These are phyloP conservation scores for Phalanger gymnotis DNA, from an alignment of 2,797 vertebrate species.

Conservation along the genomic window DNA sequence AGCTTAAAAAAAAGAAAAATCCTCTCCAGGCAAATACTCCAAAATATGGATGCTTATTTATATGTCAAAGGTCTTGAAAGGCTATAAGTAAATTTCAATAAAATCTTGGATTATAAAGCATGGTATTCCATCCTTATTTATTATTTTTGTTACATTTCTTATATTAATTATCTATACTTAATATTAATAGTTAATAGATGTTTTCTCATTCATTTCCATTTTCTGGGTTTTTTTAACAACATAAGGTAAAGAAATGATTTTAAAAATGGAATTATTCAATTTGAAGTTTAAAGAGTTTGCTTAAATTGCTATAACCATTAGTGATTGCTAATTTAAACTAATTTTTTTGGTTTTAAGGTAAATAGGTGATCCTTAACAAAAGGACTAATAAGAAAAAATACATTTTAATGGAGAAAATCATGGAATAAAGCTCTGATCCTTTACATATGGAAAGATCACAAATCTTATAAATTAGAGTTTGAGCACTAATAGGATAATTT, in stretches of 20 bases:
- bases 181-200: not conserved
- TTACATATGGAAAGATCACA: not conserved
- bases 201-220: not conserved
- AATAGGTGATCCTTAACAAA: not conserved
- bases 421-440: not conserved
- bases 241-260: not conserved
- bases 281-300: not conserved
- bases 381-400: not conserved
- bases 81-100: not conserved
- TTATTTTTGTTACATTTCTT: not conserved
- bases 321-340: not conserved
- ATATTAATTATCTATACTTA: conserved; percentile 3
- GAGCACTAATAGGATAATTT: not conserved
- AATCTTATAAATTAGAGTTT: not conserved
- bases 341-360: not conserved
- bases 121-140: not conserved
- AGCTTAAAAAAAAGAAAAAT: conserved; percentile 22
- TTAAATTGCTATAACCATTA: not conserved
- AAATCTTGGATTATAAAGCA: conserved; percentile 22
- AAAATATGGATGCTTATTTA: not conserved
- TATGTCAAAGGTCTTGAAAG: not conserved
- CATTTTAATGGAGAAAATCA: not conserved
- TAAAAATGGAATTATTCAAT: not conserved
- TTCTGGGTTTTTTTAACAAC: not conserved
- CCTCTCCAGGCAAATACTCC: not conserved